Conservation (phyloP, 2,797 vertebrate species). For the Fundulus diaphanus region DNA sequence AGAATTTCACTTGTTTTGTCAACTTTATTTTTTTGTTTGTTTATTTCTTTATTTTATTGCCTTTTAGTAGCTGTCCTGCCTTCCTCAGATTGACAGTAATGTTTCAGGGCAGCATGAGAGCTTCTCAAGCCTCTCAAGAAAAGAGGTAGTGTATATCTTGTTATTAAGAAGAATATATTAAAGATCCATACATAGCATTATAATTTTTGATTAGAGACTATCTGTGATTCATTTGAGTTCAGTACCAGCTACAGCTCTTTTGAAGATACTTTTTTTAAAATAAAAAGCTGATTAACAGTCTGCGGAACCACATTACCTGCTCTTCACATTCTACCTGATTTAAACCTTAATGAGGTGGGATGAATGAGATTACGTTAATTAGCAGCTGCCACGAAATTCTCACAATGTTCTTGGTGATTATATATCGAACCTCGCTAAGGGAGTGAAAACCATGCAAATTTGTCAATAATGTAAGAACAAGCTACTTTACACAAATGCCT, state of each 20-base stretch:
- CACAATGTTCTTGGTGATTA: background rate
- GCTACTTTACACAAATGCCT: background rate
- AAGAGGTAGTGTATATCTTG: background rate
- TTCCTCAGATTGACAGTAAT: background rate
- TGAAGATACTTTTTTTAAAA: background rate
- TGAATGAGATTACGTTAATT: background rate
- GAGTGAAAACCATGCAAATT: background rate
- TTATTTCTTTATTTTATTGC: too few relatives aligned
- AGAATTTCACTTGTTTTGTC: background rate
- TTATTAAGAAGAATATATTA: background rate
- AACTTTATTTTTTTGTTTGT: background rate
- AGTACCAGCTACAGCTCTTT: background rate
- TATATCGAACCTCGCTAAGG: background rate
- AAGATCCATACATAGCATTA: background rate
- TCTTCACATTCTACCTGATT: background rate
- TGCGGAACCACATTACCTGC: background rate
- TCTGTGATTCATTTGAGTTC: background rate
- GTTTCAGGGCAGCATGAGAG: background rate
- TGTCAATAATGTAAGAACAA: background rate
- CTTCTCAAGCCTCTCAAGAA: too few relatives aligned
- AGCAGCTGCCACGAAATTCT: background rate
- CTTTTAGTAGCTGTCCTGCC: background rate
- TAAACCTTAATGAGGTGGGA: background rate
- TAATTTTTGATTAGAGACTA: background rate
- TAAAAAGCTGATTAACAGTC: background rate